Evolutionary conservation across 2,113 vertebrate genomes (phyloP).

Genomic region (Zingel zingel): DNA sequence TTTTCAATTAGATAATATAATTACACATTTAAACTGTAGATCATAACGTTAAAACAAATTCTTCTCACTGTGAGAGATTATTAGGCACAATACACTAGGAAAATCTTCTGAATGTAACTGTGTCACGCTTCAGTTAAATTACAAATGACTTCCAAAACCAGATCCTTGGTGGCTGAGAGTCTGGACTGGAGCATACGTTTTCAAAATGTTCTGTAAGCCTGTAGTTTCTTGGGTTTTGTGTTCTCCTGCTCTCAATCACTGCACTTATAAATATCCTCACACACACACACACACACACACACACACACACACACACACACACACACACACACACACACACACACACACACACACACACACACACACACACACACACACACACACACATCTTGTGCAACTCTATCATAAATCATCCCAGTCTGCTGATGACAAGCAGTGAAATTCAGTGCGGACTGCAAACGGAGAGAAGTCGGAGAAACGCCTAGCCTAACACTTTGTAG

Average conservation of each 20-base stretch:
- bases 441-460: slow-evolving; percentile 57
- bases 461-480: slow-evolving; percentile 33
- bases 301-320: slow-evolving; percentile 17
- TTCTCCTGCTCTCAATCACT: slow-evolving; percentile 26
- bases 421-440: slow-evolving; percentile 57
- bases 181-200: slow-evolving; percentile 27
- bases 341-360: slow-evolving; percentile 13
- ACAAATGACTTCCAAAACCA: slow-evolving; percentile 37
- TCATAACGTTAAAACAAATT: neutral
- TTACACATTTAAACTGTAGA: slow-evolving; percentile 8
- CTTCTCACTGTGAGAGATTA: slow-evolving; percentile 10
- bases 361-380: slow-evolving; percentile 30
- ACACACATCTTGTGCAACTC: slow-evolving; percentile 46
- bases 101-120: slow-evolving; percentile 9
- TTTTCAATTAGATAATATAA: neutral
- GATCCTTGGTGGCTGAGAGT: slow-evolving; percentile 11
- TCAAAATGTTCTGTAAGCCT: slow-evolving; percentile 32
- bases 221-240: slow-evolving; percentile 30
- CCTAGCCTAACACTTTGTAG: slow-evolving; percentile 9
- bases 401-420: slow-evolving; percentile 55
- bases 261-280: slow-evolving; percentile 43
- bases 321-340: slow-evolving; percentile 17
- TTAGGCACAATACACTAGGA: slow-evolving; percentile 4
- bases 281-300: slow-evolving; percentile 11
- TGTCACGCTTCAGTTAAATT: slow-evolving; percentile 12